Percentiles rank a stretch among this genome's conserved stretches.
Evolutionary conservation across 2,888 invertebrate species (phyloP).

Genomic region (Electrophaes corylata): DNA sequence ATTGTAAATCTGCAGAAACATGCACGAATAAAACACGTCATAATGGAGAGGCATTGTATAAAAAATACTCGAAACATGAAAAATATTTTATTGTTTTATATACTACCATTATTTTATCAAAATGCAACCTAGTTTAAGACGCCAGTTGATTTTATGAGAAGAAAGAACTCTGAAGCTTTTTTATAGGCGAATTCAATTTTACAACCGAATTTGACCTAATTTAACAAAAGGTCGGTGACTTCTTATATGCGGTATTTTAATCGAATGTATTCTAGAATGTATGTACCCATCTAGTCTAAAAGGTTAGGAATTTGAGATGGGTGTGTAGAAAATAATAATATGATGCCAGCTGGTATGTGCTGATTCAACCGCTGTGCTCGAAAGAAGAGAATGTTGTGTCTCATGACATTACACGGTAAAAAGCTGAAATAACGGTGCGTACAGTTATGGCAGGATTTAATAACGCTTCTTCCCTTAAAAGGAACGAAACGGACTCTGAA

Average conservation of each 20-base stretch:
- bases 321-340: neutral
- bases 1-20: conserved; percentile 31
- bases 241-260: conserved; percentile 29
- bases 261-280: neutral
- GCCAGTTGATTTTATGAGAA: conserved; percentile 11
- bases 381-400: conserved; percentile 12
- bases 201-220: conserved; percentile 40
- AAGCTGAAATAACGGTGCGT: conserved; percentile 62
- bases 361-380: neutral
- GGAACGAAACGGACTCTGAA: conserved; percentile 57
- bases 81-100: neutral
- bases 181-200: conserved; percentile 42
- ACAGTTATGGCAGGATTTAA: conserved; percentile 77
- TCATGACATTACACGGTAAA: conserved; percentile 30
- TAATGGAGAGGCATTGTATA: no score
- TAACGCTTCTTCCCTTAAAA: conserved; percentile 67
- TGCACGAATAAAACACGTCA: no score
- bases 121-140: neutral
- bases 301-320: neutral
- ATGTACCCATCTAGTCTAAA: neutral
- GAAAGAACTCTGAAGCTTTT: conserved; percentile 25
- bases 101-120: neutral
- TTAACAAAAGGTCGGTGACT: conserved; percentile 42
- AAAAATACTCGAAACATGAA: neutral
- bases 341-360: neutral